phyloP scores from a whole-genome alignment of 53 echinoderm and acorn worm species.

The Crossaster papposus region DNA sequence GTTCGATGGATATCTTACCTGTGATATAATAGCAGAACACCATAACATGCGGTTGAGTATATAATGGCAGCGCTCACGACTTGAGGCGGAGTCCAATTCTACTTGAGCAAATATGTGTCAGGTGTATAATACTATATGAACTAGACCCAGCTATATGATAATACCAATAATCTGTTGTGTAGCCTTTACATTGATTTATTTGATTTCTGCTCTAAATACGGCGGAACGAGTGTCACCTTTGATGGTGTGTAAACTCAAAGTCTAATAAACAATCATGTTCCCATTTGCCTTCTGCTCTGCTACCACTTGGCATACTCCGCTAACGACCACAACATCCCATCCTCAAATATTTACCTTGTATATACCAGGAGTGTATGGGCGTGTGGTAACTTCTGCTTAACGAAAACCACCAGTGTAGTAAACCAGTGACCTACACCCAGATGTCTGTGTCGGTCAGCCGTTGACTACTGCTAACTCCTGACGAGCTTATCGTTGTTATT shows the following conservation, averaged over 20 bases:
- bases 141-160: no score
- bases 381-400: neutral
- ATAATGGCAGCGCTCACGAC: no score
- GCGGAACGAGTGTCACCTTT: neutral
- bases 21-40: no score
- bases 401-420: neutral
- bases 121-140: no score
- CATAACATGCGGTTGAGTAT: no score
- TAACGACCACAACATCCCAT: neutral
- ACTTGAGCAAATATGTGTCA: no score
- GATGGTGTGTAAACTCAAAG: neutral
- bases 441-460: no score
- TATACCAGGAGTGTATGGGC: neutral
- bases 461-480: neutral
- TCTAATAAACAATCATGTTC: slow-evolving; percentile 5
- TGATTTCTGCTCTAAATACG: neutral
- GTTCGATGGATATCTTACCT: no score
- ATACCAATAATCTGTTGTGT: neutral
- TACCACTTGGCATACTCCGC: neutral
- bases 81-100: no score
- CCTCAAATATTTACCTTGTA: slow-evolving; percentile 34
- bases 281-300: slow-evolving; percentile 2
- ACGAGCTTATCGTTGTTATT: neutral
- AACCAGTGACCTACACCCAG: neutral
- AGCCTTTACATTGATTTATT: neutral